Evolutionary conservation across 2,888 invertebrate species (phyloP).

Genomic region (Isotomurus palustris): DNA sequence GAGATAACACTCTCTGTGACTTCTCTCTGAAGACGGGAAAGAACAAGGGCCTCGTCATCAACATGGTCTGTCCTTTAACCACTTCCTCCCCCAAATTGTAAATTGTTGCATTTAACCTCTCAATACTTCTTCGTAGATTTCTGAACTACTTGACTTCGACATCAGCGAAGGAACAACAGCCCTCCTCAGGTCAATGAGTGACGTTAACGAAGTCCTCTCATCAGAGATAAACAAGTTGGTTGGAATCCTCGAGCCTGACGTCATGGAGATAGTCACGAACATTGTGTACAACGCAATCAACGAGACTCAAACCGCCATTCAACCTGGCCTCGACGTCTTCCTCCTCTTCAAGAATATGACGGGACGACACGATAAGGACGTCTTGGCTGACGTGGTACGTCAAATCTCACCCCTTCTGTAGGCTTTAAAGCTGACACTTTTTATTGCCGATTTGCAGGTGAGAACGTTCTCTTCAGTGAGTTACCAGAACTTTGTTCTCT

Average conservation of each 20-base stretch:
- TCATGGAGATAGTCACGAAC: not conserved
- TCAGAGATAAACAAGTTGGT: no score
- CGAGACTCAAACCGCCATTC: slow-evolving; percentile 7
- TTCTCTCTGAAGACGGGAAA: not conserved
- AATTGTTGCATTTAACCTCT: not conserved
- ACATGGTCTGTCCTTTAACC: slow-evolving; percentile 17
- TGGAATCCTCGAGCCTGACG: no score
- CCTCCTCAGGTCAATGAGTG: no score
- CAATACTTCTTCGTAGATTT: slow-evolving; percentile 6
- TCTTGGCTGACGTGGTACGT: slow-evolving; percentile 14
- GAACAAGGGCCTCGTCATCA: slow-evolving; percentile 17
- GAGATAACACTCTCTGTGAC: not conserved
- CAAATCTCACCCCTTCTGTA: not conserved
- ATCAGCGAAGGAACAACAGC: slow-evolving; percentile 6
- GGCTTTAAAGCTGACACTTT: no score
- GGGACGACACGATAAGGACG: slow-evolving; percentile 13
- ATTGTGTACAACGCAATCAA: slow-evolving; percentile 5
- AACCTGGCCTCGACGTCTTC: slow-evolving; percentile 21
- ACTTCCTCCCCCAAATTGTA: no score
- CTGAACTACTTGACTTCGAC: slow-evolving; percentile 8
- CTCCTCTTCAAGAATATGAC: slow-evolving; percentile 5
- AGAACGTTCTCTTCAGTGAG: no score
- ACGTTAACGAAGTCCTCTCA: slow-evolving; percentile 11
- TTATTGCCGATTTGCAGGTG: no score
- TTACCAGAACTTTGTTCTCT: no score